Evolutionary conservation across 2,888 invertebrate species (phyloP).

Genomic region (Tanypteryx hageni): DNA sequence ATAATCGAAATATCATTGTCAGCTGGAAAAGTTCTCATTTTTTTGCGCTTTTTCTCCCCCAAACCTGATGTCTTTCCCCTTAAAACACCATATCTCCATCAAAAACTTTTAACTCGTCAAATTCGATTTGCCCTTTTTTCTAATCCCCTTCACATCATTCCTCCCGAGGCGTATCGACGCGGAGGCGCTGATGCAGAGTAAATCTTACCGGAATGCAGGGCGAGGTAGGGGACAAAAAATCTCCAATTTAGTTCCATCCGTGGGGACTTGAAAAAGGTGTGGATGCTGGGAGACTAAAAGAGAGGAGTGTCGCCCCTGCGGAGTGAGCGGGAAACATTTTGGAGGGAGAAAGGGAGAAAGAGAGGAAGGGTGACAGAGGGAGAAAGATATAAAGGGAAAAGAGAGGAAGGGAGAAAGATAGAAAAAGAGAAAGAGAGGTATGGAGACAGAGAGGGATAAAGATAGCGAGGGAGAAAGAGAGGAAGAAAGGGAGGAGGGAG

Average conservation of each 20-base stretch:
- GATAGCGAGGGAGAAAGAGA: no score
- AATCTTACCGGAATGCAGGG: conserved; percentile 36
- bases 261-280: conserved; percentile 18
- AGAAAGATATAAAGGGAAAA: no score
- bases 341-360: no score
- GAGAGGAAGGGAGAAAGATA: no score
- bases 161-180: neutral
- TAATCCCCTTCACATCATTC: neutral
- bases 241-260: conserved; percentile 46
- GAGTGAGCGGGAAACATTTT: no score
- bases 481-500: no score
- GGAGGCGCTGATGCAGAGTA: conserved; percentile 25
- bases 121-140: conserved; percentile 52
- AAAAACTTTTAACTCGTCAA: neutral
- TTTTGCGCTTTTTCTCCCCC: neutral
- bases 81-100: neutral
- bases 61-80: neutral
- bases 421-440: no score
- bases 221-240: neutral
- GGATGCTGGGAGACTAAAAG: neutral
- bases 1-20: neutral
- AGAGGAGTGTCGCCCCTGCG: neutral
- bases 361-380: no score
- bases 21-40: neutral
- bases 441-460: no score